Evolutionary conservation across 2,113 vertebrate genomes (phyloP).

Genomic region (Platysternon megacephalum): DNA sequence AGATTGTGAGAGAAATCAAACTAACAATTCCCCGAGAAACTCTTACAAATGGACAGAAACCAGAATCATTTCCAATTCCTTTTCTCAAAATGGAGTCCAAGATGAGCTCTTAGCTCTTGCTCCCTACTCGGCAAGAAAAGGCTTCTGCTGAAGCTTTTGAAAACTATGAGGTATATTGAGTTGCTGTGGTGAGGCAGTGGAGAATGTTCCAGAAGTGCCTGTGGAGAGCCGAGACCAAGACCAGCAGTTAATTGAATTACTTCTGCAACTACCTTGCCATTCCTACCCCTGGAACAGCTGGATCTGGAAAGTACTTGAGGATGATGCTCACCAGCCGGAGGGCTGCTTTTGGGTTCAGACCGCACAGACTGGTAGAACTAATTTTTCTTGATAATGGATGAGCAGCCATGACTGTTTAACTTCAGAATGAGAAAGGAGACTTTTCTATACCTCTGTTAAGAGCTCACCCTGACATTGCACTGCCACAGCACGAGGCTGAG

Average conservation of each 20-base stretch:
- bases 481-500: neutral
- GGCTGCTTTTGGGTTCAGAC: fast-evolving
- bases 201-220: neutral
- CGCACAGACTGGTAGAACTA: neutral
- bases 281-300: neutral
- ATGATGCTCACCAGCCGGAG: neutral
- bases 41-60: neutral
- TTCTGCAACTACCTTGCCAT: neutral
- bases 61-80: neutral
- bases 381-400: fast-evolving
- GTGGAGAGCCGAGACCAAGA: neutral
- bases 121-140: neutral
- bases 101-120: neutral
- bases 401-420: neutral
- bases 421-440: neutral
- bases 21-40: neutral
- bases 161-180: neutral
- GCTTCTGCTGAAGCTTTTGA: neutral
- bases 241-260: fast-evolving
- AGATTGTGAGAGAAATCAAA: neutral
- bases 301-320: neutral
- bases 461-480: fast-evolving
- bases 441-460: neutral
- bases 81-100: neutral
- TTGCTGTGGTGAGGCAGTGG: neutral